These are phyloP conservation scores for Notiomystis cincta DNA, from an alignment of 2,113 vertebrate genomes.

Conservation along the genomic window DNA sequence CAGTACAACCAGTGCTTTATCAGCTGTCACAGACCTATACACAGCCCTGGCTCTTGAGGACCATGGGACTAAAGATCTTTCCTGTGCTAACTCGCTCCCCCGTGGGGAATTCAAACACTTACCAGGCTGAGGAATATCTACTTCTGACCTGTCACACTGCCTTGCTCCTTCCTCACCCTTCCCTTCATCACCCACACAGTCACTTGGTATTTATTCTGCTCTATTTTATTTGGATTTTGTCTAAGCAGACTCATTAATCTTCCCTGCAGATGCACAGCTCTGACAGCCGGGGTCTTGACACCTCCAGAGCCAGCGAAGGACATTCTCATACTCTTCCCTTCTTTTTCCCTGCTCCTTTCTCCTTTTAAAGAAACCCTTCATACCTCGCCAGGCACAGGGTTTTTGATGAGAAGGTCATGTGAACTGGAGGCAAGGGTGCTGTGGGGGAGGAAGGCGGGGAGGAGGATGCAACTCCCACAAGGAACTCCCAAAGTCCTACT, in stretches of 20 bases:
- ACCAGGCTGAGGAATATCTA: not conserved
- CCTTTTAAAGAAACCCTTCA: conserved; percentile 13
- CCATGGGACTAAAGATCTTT: not conserved
- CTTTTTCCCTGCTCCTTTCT: not conserved
- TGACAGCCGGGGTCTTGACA: conserved; percentile 71
- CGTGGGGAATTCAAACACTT: conserved; percentile 5
- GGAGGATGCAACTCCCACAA: conserved; percentile 49
- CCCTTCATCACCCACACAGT: conserved; percentile 46
- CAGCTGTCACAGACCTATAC: not conserved
- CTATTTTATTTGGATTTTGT: conserved; percentile 70
- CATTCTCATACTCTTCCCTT: not conserved
- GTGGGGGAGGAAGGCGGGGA: conserved; percentile 20
- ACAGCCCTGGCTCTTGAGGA: not conserved
- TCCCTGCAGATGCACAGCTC: conserved; percentile 58
- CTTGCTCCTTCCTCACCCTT: conserved; percentile 4
- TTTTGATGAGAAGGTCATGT: conserved; percentile 65
- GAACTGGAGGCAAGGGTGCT: conserved; percentile 35
- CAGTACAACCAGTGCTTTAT: not conserved
- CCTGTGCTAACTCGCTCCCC: conserved; percentile 47
- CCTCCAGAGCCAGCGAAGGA: conserved; percentile 30
- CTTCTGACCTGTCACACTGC: not conserved
- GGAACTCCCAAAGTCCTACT: conserved; percentile 39
- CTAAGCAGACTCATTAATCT: conserved; percentile 76
- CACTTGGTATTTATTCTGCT: conserved; percentile 61
- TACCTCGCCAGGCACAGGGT: not conserved